Conservation (phyloP, 2,888 invertebrate genomes). For the Ectemnius lituratus region DNA sequence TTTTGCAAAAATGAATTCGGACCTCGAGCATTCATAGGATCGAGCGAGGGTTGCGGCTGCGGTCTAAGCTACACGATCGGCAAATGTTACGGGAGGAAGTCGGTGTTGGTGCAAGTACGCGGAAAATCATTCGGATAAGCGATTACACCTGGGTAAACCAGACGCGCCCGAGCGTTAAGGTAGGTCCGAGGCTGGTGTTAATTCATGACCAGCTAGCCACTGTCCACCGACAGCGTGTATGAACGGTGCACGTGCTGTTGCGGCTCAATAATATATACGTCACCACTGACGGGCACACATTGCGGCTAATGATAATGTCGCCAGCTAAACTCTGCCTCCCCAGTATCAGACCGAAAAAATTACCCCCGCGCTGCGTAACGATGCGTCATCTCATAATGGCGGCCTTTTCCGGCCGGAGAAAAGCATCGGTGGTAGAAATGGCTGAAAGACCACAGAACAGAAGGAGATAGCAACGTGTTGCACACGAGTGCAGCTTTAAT, state of each 20-base stretch:
- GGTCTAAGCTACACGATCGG: too few species aligned
- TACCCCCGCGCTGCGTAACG: background rate
- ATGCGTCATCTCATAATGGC: conserved; percentile 2
- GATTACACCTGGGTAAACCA: conserved; percentile 29
- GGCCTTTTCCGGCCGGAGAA: background rate
- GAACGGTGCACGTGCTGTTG: conserved; percentile 23
- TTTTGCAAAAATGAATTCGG: too few species aligned
- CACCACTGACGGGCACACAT: conserved; percentile 22
- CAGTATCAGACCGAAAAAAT: background rate
- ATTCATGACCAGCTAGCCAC: conserved; percentile 31
- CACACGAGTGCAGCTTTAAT: background rate
- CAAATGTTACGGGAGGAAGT: too few species aligned
- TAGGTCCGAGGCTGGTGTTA: conserved; percentile 25
- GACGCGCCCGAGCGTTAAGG: background rate
- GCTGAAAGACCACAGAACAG: background rate
- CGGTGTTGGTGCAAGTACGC: too few species aligned
- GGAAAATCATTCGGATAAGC: conserved; percentile 31
- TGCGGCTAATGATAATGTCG: conserved; percentile 33
- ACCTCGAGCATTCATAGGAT: too few species aligned
- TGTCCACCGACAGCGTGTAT: conserved; percentile 10
- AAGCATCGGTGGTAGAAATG: background rate
- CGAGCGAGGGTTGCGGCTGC: too few species aligned
- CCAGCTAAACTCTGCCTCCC: conserved; percentile 10
- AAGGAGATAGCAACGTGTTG: conserved; percentile 9
- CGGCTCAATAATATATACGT: conserved; percentile 36